phyloP scores from a whole-genome alignment of 2,888 invertebrate genomes.

The Mythimna pallens region DNA sequence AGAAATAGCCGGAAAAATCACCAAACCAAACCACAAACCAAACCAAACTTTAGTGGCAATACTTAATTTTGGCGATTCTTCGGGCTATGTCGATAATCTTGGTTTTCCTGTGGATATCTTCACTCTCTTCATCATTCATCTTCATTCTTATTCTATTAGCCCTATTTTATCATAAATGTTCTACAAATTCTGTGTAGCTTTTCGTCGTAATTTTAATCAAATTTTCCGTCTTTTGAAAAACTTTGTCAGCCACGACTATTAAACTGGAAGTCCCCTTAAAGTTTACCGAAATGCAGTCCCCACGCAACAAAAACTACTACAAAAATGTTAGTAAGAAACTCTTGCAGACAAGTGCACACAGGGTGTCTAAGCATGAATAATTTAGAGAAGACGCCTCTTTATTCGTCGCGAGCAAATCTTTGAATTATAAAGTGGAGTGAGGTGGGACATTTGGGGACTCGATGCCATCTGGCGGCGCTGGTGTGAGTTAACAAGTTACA shows the following conservation, averaged over 20 bases:
- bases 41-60: no score
- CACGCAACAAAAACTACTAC: background rate
- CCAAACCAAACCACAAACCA: no score
- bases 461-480: slow-evolving; percentile 77
- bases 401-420: slow-evolving; percentile 85
- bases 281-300: slow-evolving; percentile 23
- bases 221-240: slow-evolving; percentile 3
- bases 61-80: no score
- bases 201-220: background rate
- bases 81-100: no score
- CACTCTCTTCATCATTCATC: no score
- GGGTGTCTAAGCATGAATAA: slow-evolving; percentile 80
- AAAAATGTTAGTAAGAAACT: slow-evolving; percentile 51
- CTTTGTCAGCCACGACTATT: slow-evolving; percentile 2
- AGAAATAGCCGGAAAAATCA: no score
- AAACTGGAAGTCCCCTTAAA: slow-evolving; percentile 13
- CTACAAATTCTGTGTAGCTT: background rate
- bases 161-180: background rate
- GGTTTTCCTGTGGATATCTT: no score
- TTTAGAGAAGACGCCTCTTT: slow-evolving; percentile 82
- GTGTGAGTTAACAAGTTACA: slow-evolving; percentile 83
- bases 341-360: slow-evolving; percentile 56
- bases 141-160: background rate
- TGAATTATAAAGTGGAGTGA: slow-evolving; percentile 86
- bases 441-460: slow-evolving; percentile 76